phyloP scores from a whole-genome alignment of 2,888 invertebrate genomes.

The Apantesis nais region DNA sequence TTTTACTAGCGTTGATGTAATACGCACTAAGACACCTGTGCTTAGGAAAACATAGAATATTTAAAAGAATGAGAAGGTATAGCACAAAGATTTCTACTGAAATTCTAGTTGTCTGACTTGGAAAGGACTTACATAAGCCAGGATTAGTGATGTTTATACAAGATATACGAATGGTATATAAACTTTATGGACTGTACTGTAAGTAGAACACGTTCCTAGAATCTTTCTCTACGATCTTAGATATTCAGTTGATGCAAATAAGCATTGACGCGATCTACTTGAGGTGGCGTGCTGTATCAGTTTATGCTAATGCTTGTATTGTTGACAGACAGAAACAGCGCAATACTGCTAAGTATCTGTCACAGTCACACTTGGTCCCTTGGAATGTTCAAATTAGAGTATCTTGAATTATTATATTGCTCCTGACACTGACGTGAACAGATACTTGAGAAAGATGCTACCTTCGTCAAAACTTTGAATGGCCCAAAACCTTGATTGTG shows the following conservation, averaged over 20 bases:
- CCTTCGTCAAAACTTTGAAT: neutral
- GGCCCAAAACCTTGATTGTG: neutral
- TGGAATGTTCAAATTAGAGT: neutral
- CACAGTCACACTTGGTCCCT: neutral
- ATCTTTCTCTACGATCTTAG: slow-evolving; percentile 21
- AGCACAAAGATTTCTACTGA: neutral
- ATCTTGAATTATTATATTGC: neutral
- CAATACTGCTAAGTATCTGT: neutral
- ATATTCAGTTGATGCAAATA: slow-evolving; percentile 15
- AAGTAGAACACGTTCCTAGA: slow-evolving; percentile 16
- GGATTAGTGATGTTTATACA: neutral
- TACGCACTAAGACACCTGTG: neutral
- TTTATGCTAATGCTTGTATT: slow-evolving; percentile 13
- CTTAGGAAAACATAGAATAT: neutral
- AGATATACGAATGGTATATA: neutral
- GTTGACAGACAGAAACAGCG: neutral
- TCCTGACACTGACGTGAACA: neutral
- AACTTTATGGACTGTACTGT: too few relatives aligned
- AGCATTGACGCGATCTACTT: slow-evolving; percentile 8
- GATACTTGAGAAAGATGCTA: neutral
- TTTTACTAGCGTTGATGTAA: neutral
- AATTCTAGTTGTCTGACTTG: neutral
- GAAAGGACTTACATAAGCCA: neutral
- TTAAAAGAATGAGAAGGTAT: neutral
- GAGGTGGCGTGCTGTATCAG: slow-evolving; percentile 9